Evolutionary conservation across 2,888 invertebrate species (phyloP).

Genomic region (Sialis fuliginosa): DNA sequence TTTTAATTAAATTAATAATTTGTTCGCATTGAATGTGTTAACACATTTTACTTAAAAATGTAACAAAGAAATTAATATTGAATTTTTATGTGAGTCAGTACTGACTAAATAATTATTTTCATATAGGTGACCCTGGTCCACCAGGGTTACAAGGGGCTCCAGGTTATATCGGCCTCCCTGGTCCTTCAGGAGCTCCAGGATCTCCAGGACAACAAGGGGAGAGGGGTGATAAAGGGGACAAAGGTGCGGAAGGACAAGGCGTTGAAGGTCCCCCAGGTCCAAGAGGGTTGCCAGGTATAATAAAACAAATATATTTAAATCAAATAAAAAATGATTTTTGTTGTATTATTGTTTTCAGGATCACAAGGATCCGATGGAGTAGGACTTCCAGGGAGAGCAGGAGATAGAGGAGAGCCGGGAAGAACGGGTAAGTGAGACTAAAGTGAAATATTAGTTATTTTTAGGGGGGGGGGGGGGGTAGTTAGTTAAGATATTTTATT

Average conservation of each 20-base stretch:
- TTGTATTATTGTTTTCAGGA: constrained; percentile 24
- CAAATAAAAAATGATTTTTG: too few species aligned
- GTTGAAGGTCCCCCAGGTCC: constrained; percentile 55
- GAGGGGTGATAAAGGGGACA: constrained; percentile 56
- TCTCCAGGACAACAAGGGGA: constrained; percentile 41
- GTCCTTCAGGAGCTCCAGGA: constrained; percentile 40
- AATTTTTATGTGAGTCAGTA: too few species aligned
- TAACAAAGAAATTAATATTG: too few species aligned
- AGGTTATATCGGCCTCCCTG: constrained; percentile 46
- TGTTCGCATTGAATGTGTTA: too few species aligned
- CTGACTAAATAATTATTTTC: too few species aligned
- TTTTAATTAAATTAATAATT: too few species aligned
- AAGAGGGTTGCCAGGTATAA: constrained; percentile 53
- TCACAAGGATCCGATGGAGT: constrained; percentile 48
- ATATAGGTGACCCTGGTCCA: constrained; percentile 43
- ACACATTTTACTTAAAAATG: too few species aligned
- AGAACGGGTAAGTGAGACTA: constrained; percentile 42
- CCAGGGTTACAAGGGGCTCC: constrained; percentile 44
- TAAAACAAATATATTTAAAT: constrained; percentile 11
- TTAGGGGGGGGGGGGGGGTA: too few species aligned
- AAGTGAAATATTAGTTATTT: too few species aligned
- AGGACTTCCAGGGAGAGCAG: constrained; percentile 49
- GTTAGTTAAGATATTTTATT: too few species aligned
- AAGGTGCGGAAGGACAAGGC: constrained; percentile 52
- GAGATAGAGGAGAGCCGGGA: constrained; percentile 59